Conservation (phyloP, 2,888 invertebrate genomes). For the Aphrophora alni region DNA sequence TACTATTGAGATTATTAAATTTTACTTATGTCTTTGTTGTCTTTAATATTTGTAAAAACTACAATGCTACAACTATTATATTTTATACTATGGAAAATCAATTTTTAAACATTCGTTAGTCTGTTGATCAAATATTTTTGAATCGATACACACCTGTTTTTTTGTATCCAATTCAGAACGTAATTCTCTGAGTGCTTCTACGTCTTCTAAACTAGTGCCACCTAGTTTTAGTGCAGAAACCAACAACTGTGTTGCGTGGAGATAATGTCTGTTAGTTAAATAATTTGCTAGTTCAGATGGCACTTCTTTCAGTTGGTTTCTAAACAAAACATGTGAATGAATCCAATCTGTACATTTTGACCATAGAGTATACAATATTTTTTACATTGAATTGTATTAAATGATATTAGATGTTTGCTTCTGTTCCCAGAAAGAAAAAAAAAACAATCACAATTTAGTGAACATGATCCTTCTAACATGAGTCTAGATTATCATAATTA, state of each 20-base stretch:
- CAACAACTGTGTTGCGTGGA: constrained; percentile 82
- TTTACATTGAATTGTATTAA: too few species aligned
- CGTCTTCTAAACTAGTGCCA: constrained; percentile 76
- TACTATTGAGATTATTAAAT: too few species aligned
- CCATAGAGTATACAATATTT: too few species aligned
- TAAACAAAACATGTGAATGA: constrained; percentile 58
- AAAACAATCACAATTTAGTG: too few species aligned
- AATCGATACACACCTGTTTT: constrained; percentile 64
- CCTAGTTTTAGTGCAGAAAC: constrained; percentile 72
- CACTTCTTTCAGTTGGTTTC: constrained; percentile 77
- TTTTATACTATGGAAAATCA: neutral
- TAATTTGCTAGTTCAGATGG: constrained; percentile 71
- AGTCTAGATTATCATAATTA: too few species aligned
- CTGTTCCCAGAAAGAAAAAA: too few species aligned
- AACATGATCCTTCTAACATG: too few species aligned
- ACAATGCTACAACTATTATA: neutral
- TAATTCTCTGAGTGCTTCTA: constrained; percentile 84
- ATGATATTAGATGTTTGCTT: too few species aligned
- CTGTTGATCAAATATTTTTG: too few species aligned
- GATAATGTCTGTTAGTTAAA: constrained; percentile 76
- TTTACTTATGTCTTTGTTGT: too few species aligned
- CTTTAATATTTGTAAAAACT: too few species aligned
- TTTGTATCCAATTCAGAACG: constrained; percentile 74
- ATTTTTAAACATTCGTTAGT: too few species aligned
- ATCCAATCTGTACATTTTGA: constrained; percentile 14